Percentiles rank a stretch among this genome's conserved stretches.
phyloP scores from a whole-genome alignment of 53 echinoderm and acorn worm species.

The Patiria pectinifera region DNA sequence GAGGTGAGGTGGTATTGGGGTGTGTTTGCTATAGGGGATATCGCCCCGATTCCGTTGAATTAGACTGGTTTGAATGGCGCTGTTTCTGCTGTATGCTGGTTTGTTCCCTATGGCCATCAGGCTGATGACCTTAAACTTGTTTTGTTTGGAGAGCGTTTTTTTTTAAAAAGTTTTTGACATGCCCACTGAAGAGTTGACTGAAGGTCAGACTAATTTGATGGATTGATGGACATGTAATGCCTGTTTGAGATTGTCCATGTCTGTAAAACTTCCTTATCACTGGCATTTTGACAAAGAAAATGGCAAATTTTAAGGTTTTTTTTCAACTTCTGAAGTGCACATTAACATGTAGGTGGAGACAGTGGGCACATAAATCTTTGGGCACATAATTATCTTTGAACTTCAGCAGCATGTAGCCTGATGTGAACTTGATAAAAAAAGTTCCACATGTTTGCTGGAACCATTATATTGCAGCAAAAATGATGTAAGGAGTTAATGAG shows the following conservation, averaged over 20 bases:
- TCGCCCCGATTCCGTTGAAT: conserved; percentile 5
- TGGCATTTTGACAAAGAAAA: too few relatives aligned
- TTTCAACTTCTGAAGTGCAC: background rate
- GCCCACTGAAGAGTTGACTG: background rate
- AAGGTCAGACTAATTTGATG: background rate
- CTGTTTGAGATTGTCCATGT: background rate
- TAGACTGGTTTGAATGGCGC: background rate
- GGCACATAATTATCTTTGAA: too few relatives aligned
- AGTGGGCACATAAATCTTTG: too few relatives aligned
- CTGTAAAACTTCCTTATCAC: too few relatives aligned
- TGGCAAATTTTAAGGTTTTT: too few relatives aligned
- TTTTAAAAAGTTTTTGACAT: background rate
- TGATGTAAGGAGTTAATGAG: too few relatives aligned
- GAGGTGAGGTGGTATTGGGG: background rate
- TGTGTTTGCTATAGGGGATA: conserved; percentile 6
- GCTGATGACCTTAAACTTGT: conserved; percentile 29
- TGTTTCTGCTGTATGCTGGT: background rate
- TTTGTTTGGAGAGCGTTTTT: background rate
- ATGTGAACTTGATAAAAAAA: too few relatives aligned
- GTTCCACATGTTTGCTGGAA: too few relatives aligned
- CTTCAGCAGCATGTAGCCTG: too few relatives aligned
- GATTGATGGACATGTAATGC: background rate
- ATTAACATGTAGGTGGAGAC: too few relatives aligned
- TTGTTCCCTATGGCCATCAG: conserved; percentile 23
- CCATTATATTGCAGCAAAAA: too few relatives aligned